phyloP scores from a whole-genome alignment of 1,140 invertebrate genomes.

The Cherax quadricarinatus region DNA sequence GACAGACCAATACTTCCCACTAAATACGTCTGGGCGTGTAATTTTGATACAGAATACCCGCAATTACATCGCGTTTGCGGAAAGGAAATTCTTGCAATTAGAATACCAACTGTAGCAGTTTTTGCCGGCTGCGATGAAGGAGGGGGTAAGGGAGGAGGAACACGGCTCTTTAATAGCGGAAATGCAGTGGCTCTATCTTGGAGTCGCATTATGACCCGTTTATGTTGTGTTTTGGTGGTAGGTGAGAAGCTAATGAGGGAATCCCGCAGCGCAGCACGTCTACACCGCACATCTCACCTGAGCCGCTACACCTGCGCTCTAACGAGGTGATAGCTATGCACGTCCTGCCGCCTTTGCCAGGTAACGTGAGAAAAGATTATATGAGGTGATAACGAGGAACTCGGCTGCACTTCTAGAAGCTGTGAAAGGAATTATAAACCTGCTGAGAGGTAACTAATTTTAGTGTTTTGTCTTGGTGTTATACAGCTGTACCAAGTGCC shows the following conservation, averaged over 20 bases:
- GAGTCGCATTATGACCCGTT: background rate
- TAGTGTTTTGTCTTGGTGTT: too few species aligned
- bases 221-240: background rate
- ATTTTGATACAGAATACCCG: slow-evolving; percentile 52
- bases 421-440: background rate
- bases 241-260: background rate
- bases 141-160: too few species aligned
- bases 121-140: slow-evolving; percentile 8
- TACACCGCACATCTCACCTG: background rate
- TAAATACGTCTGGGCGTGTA: slow-evolving; percentile 46
- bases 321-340: background rate
- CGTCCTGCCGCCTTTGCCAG: background rate
- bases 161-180: background rate
- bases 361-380: background rate
- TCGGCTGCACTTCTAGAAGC: background rate
- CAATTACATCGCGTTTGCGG: slow-evolving; percentile 44
- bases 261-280: too few species aligned
- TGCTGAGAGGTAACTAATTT: too few species aligned
- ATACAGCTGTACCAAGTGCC: too few species aligned
- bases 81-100: slow-evolving; percentile 23
- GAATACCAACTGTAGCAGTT: slow-evolving; percentile 27
- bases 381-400: background rate
- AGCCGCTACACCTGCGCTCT: background rate
- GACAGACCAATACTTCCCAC: background rate
- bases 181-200: background rate